A percentile compares a stretch with the other conserved stretches of the same genome.
phyloP scores from a whole-genome alignment of 2,888 invertebrate species.

The Adineta ricciae region DNA sequence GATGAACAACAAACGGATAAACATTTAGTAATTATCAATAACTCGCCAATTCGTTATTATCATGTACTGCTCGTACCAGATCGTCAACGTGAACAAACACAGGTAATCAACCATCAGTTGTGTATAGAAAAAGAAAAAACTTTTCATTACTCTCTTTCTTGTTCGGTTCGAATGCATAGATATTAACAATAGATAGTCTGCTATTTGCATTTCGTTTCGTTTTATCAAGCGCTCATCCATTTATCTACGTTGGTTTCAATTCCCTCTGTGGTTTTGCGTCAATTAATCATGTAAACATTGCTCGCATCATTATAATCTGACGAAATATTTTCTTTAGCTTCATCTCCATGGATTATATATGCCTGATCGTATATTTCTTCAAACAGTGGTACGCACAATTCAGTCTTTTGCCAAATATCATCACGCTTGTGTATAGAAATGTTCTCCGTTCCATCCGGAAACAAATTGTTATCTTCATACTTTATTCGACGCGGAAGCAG shows the following conservation, averaged over 20 bases:
- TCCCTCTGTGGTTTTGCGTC: slow-evolving; percentile 6
- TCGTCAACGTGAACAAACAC: not conserved
- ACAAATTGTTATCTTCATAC: not conserved
- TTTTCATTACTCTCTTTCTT: not conserved
- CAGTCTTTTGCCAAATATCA: not conserved
- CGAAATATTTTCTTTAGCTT: not conserved
- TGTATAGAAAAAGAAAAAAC: not conserved
- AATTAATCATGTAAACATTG: not conserved
- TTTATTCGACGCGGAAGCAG: not conserved
- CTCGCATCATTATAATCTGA: not conserved
- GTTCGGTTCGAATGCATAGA: not conserved
- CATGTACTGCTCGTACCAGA: not conserved
- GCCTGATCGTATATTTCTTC: not conserved
- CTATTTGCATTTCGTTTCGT: not conserved
- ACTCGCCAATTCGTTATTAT: not conserved
- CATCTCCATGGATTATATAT: slow-evolving; percentile 5
- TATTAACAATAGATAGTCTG: not conserved
- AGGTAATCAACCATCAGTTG: not conserved
- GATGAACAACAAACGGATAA: not conserved
- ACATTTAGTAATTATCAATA: slow-evolving; percentile 17
- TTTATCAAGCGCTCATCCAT: slow-evolving; percentile 4
- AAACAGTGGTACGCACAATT: not conserved
- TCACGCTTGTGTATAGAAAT: not conserved
- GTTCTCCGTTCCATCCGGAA: not conserved
- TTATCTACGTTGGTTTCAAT: slow-evolving; percentile 5